These are phyloP conservation scores for Ypsolopha scabrella DNA, from an alignment of 2,888 invertebrate genomes.

Conservation along the genomic window DNA sequence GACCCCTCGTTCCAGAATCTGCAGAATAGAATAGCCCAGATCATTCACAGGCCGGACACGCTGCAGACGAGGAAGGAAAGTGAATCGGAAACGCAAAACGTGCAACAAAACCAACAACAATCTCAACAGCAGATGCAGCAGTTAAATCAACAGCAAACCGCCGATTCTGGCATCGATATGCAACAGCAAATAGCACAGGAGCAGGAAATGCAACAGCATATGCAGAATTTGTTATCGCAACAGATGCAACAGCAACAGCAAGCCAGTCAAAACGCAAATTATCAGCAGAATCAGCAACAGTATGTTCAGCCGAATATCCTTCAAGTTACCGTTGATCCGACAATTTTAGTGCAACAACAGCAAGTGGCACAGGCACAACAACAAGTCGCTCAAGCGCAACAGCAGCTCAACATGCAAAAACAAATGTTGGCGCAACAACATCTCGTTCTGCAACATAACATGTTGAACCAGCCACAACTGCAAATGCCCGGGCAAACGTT, in stretches of 20 bases:
- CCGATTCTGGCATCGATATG: slow-evolving; percentile 21
- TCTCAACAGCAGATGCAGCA: slow-evolving; percentile 23
- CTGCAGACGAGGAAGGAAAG: slow-evolving; percentile 52
- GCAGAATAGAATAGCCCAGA: slow-evolving; percentile 55
- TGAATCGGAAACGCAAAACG: slow-evolving; percentile 41
- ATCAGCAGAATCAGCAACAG: slow-evolving; percentile 18
- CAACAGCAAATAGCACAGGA: slow-evolving; percentile 33
- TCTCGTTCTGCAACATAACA: slow-evolving; percentile 60
- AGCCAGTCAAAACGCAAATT: slow-evolving; percentile 18
- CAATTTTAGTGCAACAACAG: slow-evolving; percentile 49
- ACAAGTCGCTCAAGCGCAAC: slow-evolving; percentile 54
- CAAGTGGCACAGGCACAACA: slow-evolving; percentile 61
- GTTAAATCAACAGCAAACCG: slow-evolving; percentile 14
- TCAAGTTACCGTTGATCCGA: slow-evolving; percentile 37
- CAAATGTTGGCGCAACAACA: slow-evolving; percentile 61
- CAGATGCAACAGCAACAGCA: slow-evolving; percentile 41
- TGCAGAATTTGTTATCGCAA: slow-evolving; percentile 32
- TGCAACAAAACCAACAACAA: slow-evolving; percentile 24
- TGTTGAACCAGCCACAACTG: slow-evolving; percentile 49
- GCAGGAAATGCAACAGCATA: slow-evolving; percentile 33
- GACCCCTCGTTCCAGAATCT: slow-evolving; percentile 66
- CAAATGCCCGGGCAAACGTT: slow-evolving; percentile 59
- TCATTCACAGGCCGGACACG: slow-evolving; percentile 55
- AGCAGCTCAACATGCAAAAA: slow-evolving; percentile 59
- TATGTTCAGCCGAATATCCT: slow-evolving; percentile 39